A percentile compares a stretch with the other conserved stretches of the same genome.
phyloP scores from a whole-genome alignment of 2,113 vertebrate species.

The Camarhynchus parvulus region DNA sequence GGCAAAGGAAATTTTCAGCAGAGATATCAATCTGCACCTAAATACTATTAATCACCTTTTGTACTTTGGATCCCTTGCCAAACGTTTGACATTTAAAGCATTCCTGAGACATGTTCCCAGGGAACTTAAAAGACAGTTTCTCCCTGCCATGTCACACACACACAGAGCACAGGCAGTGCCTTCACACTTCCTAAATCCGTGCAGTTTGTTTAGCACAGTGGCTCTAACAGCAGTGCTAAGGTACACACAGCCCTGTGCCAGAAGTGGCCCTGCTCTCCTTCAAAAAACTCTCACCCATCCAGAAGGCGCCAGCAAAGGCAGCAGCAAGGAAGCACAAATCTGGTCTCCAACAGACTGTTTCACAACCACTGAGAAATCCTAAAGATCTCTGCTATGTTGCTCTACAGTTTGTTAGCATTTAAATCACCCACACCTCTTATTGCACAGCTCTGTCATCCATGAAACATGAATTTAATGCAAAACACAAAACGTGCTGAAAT shows the following conservation, averaged over 20 bases:
- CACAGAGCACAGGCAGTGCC: not conserved
- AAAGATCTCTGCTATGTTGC: not conserved
- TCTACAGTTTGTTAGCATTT: not conserved
- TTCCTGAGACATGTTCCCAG: not conserved
- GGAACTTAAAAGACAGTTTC: not conserved
- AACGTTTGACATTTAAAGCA: constrained; percentile 47
- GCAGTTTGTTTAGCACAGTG: not conserved
- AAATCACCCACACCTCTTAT: not conserved
- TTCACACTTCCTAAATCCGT: not conserved
- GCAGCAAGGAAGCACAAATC: not conserved
- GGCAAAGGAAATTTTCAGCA: constrained; percentile 23
- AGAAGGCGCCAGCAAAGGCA: not conserved
- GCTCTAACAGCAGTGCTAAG: not conserved
- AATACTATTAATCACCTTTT: constrained; percentile 43
- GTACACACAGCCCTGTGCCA: not conserved
- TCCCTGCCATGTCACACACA: not conserved
- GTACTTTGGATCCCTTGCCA: constrained; percentile 14
- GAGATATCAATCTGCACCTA: constrained; percentile 38
- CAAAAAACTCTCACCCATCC: not conserved
- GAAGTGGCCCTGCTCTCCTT: not conserved
- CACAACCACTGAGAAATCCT: not conserved
- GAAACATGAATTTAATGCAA: not conserved
- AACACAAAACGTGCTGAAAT: not conserved
- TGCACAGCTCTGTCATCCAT: not conserved
- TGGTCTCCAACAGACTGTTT: not conserved